Evolutionary conservation across 2,888 invertebrate species (phyloP), one percentile per base, ranked within the genome.

Genomic region (Oegoconia quadripuncta): DNA sequence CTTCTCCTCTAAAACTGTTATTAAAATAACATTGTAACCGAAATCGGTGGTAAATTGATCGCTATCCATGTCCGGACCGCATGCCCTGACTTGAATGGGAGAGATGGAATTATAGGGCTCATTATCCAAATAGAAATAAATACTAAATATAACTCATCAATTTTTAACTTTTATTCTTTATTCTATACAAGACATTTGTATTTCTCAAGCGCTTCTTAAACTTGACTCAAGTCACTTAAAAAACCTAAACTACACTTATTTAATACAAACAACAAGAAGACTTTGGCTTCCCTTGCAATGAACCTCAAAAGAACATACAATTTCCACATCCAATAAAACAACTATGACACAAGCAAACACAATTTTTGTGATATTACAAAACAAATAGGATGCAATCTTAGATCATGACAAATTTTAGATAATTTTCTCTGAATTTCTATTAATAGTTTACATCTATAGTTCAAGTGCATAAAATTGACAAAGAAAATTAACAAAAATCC

Each of bases 271-370:
- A 74, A 62, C 77, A n/a, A n/a, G 83, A 86, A 86, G 81, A 78
- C 82, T 84, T 83, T 81, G 82, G 83, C 82, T 84, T 74, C 81
- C 69, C 52, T 71, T 56, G 74, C 74, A 60, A 59, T 56, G 61
- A 64, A 64, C 57, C 72, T 64, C 64, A 68, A 66, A 16, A 12
- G 12, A 32, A 17, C 18, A 11, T 28, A 33, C 11, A n/a, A n/a
- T n/a, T 12, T 12, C 8, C 9, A 8, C 14, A 25, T 41, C 43
- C 37, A 31, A 36, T 16, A 3, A 17, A 17, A 16, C 16, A 37
- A 26, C 13, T 41, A 39, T 36, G 38, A 51, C 43, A 45, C 44
- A 41, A 46, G 42, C 42, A 47, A 45, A 48, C n/a, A n/a, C n/a
- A n/a, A n/a, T n/a, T n/a, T n/a, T n/a, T n/a, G n/a, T n/a, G n/a